Evolutionary conservation across 2,888 invertebrate genomes (phyloP).

Genomic region (Lampropteryx suffumata): DNA sequence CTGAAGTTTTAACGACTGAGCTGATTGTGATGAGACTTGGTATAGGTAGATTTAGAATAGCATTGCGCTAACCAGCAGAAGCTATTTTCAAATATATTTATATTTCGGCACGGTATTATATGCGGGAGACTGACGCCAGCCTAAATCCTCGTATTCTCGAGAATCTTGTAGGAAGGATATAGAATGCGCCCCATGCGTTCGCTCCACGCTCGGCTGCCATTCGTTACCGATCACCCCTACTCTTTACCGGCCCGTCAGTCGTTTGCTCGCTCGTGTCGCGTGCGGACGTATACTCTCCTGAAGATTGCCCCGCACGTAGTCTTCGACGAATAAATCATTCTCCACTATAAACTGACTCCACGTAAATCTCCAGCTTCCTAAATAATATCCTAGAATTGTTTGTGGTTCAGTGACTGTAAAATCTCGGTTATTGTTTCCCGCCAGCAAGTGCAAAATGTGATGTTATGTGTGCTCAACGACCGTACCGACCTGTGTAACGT

Average conservation of each 20-base stretch:
- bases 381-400: not conserved
- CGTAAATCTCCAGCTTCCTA: conserved; percentile 51
- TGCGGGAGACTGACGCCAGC: conserved; percentile 47
- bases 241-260: conserved; percentile 63
- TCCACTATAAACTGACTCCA: conserved; percentile 54
- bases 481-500: conserved; percentile 74
- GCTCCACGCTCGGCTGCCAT: conserved; percentile 52
- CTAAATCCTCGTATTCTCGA: conserved; percentile 32
- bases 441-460: conserved; percentile 79
- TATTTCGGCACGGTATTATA: conserved; percentile 45
- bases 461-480: conserved; percentile 73
- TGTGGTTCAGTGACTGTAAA: conserved; percentile 48
- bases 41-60: no score
- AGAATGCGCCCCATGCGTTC: conserved; percentile 64
- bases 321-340: conserved; percentile 62
- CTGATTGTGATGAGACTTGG: no score
- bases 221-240: conserved; percentile 55
- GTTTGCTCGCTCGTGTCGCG: conserved; percentile 58
- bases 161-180: conserved; percentile 20
- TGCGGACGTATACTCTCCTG: conserved; percentile 41
- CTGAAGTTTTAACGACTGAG: no score
- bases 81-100: no score
- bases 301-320: conserved; percentile 54
- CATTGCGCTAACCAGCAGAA: no score
- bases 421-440: conserved; percentile 58